Evolutionary conservation across 2,888 invertebrate species (phyloP).

Genomic region (Notodonta dromedarius): DNA sequence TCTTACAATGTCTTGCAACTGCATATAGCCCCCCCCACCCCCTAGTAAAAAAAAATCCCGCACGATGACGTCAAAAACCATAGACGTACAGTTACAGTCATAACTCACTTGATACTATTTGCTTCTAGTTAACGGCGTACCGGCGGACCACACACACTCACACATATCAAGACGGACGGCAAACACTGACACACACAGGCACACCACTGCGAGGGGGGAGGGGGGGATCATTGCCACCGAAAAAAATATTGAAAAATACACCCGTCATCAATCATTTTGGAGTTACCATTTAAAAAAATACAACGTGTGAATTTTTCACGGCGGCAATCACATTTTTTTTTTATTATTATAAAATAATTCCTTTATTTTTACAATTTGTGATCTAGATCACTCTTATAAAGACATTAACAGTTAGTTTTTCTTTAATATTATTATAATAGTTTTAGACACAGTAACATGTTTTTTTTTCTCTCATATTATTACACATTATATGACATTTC

Average conservation of each 20-base stretch:
- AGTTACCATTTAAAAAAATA: conserved; percentile 35
- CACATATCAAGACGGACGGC: conserved; percentile 83
- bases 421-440: conserved; percentile 55
- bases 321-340: conserved; percentile 56
- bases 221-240: conserved; percentile 63
- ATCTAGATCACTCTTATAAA: conserved; percentile 81
- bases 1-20: too few relatives aligned
- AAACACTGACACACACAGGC: conserved; percentile 74
- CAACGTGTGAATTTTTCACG: conserved; percentile 52
- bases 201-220: conserved; percentile 68
- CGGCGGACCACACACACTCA: conserved; percentile 76
- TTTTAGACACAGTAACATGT: conserved; percentile 67
- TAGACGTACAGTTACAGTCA: conserved; percentile 48
- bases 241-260: conserved; percentile 37
- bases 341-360: conserved; percentile 66
- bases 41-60: not conserved
- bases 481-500: conserved; percentile 61
- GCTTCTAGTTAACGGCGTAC: conserved; percentile 81
- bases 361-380: conserved; percentile 75
- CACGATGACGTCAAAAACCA: not conserved
- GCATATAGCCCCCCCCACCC: too few relatives aligned
- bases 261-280: conserved; percentile 7
- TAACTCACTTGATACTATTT: conserved; percentile 76
- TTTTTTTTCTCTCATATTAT: conserved; percentile 45
- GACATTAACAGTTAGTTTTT: conserved; percentile 81